Evolutionary conservation across 2,797 vertebrate species (phyloP).

Genomic region (Mus spretus): DNA sequence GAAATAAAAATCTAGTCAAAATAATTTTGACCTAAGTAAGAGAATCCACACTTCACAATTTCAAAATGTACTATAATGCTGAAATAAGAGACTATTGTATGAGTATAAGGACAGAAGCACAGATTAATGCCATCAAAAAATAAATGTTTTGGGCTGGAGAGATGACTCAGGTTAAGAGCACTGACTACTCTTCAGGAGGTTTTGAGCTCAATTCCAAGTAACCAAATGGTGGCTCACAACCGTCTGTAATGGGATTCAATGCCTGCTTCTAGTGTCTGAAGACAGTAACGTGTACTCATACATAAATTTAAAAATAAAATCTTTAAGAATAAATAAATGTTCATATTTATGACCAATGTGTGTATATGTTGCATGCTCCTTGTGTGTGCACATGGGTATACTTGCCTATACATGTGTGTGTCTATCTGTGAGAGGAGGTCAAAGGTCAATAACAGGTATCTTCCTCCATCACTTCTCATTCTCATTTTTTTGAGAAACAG

Average conservation of each 20-base stretch:
- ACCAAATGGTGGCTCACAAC: too few relatives aligned
- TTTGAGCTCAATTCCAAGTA: too few relatives aligned
- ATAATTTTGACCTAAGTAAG: background rate
- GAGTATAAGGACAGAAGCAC: background rate
- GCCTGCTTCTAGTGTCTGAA: too few relatives aligned
- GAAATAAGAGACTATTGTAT: background rate
- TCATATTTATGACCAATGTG: background rate
- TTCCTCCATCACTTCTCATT: background rate
- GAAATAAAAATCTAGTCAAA: slow-evolving; percentile 26
- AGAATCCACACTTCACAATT: background rate
- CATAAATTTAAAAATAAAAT: too few relatives aligned
- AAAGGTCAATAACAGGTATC: background rate
- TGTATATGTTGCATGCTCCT: too few relatives aligned
- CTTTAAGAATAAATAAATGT: too few relatives aligned
- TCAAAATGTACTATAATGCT: slow-evolving; percentile 41
- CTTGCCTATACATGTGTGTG: background rate
- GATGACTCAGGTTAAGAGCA: too few relatives aligned
- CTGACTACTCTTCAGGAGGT: too few relatives aligned
- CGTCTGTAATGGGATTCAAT: too few relatives aligned
- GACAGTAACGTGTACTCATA: too few relatives aligned
- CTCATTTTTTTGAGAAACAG: background rate
- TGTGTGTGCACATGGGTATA: background rate
- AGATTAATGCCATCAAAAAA: background rate
- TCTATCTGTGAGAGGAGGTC: background rate
- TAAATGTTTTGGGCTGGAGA: too few relatives aligned